Evolutionary conservation across 2,888 invertebrate genomes (phyloP).

Genomic region (Apantesis nais): DNA sequence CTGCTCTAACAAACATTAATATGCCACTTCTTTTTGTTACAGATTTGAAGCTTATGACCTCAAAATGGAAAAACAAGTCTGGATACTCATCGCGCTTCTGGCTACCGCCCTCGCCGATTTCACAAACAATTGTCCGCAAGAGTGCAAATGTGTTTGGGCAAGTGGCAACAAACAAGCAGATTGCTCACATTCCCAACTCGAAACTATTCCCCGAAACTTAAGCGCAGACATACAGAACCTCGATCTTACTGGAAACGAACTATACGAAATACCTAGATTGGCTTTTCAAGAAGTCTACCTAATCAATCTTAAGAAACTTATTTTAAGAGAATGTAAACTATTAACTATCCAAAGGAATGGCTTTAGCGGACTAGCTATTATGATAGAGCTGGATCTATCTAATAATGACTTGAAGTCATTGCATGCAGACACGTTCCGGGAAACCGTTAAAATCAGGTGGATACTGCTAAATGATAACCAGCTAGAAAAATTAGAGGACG

Average conservation of each 20-base stretch:
- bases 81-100: slow-evolving; percentile 60
- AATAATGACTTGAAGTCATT: slow-evolving; percentile 89
- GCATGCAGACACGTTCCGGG: slow-evolving; percentile 89
- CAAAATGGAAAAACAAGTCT: slow-evolving; percentile 69
- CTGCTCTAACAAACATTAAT: slow-evolving; percentile 40
- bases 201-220: slow-evolving; percentile 89
- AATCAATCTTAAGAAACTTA: slow-evolving; percentile 92
- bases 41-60: slow-evolving; percentile 55
- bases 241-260: slow-evolving; percentile 89
- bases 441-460: slow-evolving; percentile 89
- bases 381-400: slow-evolving; percentile 94
- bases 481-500: slow-evolving; percentile 89
- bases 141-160: slow-evolving; percentile 94
- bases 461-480: slow-evolving; percentile 91
- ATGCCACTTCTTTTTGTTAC: slow-evolving; percentile 64
- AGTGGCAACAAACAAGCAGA: slow-evolving; percentile 94
- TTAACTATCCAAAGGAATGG: slow-evolving; percentile 90
- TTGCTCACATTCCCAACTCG: slow-evolving; percentile 89
- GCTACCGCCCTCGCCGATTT: slow-evolving; percentile 77
- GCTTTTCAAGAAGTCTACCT: slow-evolving; percentile 90
- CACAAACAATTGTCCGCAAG: slow-evolving; percentile 86
- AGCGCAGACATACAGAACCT: slow-evolving; percentile 90
- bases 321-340: slow-evolving; percentile 90
- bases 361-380: slow-evolving; percentile 90
- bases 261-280: slow-evolving; percentile 87